Conservation (phyloP, 2,888 invertebrate species). For the Pachliopta kotzebuea region DNA sequence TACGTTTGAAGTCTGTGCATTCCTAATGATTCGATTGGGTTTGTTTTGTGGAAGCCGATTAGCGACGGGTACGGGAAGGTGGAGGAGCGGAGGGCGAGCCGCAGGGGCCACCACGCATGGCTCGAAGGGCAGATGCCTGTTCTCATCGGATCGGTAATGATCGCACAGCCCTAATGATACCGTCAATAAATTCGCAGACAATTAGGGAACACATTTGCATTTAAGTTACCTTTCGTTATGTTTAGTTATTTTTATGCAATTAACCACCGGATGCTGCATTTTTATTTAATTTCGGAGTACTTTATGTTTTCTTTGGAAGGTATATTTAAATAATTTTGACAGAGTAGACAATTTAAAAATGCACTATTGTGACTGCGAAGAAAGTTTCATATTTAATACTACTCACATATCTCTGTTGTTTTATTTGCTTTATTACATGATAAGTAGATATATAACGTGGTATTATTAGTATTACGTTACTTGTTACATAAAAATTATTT, state of each 20-base stretch:
- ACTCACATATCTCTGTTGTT: no score
- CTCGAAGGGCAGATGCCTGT: conserved; percentile 54
- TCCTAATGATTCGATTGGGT: conserved; percentile 42
- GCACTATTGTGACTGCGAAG: no score
- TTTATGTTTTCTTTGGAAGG: background rate
- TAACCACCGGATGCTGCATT: background rate
- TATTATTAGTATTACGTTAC: no score
- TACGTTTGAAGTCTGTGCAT: conserved; percentile 22
- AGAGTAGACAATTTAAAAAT: no score
- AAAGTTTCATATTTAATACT: no score
- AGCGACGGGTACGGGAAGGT: conserved; percentile 51
- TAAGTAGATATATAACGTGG: no score
- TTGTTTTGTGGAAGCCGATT: conserved; percentile 54
- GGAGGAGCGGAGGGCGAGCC: conserved; percentile 40
- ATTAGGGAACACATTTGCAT: conserved; percentile 27
- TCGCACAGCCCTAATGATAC: conserved; percentile 33
- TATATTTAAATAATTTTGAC: no score
- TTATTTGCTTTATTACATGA: no score
- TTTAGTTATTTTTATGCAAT: conserved; percentile 2
- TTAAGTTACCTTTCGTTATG: background rate
- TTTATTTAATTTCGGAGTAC: background rate
- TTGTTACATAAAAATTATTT: no score
- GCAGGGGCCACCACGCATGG: conserved; percentile 63
- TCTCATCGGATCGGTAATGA: conserved; percentile 51
- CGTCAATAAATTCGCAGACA: conserved; percentile 35